phyloP scores from a whole-genome alignment of 2,113 vertebrate genomes.

The Tragelaphus scriptus region DNA sequence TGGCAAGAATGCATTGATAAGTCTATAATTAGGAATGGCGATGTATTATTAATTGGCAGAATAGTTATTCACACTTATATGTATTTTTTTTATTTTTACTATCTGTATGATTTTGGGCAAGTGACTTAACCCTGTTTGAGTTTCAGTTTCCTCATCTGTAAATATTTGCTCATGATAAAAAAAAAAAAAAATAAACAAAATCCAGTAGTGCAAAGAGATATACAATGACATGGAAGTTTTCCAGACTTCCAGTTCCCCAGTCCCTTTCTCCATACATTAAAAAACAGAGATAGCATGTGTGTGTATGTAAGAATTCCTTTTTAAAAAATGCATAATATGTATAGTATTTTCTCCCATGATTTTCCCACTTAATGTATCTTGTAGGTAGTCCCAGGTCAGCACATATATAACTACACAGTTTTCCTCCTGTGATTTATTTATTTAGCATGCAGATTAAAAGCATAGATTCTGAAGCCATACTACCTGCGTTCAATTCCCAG shows the following conservation, averaged over 20 bases:
- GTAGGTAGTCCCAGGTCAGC: background rate
- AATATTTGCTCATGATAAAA: conserved; percentile 4
- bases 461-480: background rate
- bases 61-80: background rate
- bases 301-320: background rate
- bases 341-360: background rate
- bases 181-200: background rate
- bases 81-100: background rate
- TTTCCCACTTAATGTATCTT: background rate
- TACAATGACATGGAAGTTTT: background rate
- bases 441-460: background rate
- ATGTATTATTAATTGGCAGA: background rate
- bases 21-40: background rate
- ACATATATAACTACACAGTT: background rate
- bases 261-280: background rate
- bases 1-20: background rate
- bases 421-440: background rate
- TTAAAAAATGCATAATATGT: background rate
- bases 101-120: background rate
- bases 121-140: background rate
- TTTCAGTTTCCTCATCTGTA: conserved; percentile 21
- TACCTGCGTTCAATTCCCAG: background rate
- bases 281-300: background rate
- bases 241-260: background rate
- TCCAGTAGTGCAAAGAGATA: background rate